Evolutionary conservation across 2,113 vertebrate species (phyloP).

Genomic region (Corvus hawaiiensis): DNA sequence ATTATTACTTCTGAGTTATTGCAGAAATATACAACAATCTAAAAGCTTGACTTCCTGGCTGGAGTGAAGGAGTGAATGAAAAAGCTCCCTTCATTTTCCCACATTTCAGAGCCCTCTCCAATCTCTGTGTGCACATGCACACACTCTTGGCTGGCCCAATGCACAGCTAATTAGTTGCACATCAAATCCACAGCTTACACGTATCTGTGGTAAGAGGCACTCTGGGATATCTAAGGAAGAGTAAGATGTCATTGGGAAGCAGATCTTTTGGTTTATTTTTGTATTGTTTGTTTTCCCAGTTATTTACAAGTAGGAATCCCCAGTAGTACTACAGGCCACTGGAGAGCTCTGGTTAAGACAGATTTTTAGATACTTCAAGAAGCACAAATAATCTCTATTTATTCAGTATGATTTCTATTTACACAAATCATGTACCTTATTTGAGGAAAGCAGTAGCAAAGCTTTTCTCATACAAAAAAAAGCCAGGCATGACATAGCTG

Average conservation of each 20-base stretch:
- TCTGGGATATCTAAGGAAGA: background rate
- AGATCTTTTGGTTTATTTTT: background rate
- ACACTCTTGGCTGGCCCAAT: background rate
- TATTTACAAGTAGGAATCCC: slow-evolving; percentile 19
- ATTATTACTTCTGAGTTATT: slow-evolving; percentile 5
- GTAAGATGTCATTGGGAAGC: background rate
- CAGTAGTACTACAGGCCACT: background rate
- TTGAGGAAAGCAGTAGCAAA: background rate
- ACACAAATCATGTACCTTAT: background rate
- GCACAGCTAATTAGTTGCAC: background rate
- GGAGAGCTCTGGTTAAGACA: background rate
- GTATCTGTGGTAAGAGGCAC: background rate
- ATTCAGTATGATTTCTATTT: background rate
- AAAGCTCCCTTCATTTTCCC: background rate
- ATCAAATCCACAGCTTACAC: background rate
- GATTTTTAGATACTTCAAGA: background rate
- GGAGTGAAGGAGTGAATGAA: background rate
- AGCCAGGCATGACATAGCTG: background rate
- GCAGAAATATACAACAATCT: background rate
- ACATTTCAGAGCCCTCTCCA: background rate
- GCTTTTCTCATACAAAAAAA: background rate
- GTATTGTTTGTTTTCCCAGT: background rate
- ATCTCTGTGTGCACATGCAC: background rate
- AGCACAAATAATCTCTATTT: background rate
- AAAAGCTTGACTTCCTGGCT: slow-evolving; percentile 22